Percentiles rank a stretch among this genome's conserved stretches.
Evolutionary conservation across 2,797 vertebrate genomes (phyloP).

Genomic region (Enteromius argenteus): DNA sequence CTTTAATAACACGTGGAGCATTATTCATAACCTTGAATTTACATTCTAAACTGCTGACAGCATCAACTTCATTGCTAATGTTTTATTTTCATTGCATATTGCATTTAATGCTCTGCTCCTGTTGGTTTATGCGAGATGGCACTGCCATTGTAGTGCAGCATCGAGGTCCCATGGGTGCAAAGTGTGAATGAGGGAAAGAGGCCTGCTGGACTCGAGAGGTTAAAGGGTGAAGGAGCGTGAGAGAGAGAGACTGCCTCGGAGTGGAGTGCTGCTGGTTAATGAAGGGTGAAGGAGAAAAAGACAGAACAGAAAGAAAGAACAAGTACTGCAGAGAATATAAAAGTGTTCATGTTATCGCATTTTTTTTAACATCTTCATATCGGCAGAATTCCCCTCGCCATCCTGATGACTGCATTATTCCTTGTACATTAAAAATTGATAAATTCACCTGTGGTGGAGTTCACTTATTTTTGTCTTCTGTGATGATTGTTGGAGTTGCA

Average conservation of each 20-base stretch:
- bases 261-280: constrained; percentile 59
- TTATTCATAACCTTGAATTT: constrained; percentile 28
- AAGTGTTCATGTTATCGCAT: constrained; percentile 26
- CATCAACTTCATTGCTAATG: constrained; percentile 1
- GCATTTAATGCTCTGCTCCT: constrained; percentile 6
- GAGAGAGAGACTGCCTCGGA: constrained; percentile 55
- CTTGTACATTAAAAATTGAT: constrained; percentile 40
- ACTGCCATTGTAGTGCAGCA: constrained; percentile 5
- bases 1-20: not conserved
- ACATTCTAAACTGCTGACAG: constrained; percentile 9
- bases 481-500: not conserved
- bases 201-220: constrained; percentile 22
- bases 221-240: constrained; percentile 31
- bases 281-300: constrained; percentile 67
- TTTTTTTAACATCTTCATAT: constrained; percentile 22
- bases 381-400: constrained; percentile 4
- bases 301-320: constrained; percentile 60
- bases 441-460: not conserved
- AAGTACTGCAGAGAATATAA: constrained; percentile 60
- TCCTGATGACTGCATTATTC: constrained; percentile 17
- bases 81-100: not conserved
- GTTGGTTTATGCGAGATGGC: not conserved
- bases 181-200: constrained; percentile 35
- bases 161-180: constrained; percentile 10
- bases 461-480: not conserved